Evolutionary conservation across 2,113 vertebrate species (phyloP).

Genomic region (Pyxicephalus adspersus): DNA sequence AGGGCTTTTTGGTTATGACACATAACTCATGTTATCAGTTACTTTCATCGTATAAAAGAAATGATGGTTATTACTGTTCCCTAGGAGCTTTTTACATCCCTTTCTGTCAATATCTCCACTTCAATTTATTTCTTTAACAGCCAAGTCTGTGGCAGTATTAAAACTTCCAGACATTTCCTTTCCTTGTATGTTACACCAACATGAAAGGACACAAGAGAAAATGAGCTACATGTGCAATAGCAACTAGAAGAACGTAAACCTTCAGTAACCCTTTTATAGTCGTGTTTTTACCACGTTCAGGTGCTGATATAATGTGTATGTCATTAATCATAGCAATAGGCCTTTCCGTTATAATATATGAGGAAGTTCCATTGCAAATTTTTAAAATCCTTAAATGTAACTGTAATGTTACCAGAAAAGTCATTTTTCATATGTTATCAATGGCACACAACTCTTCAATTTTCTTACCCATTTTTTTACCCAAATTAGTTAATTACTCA

Average conservation of each 20-base stretch:
- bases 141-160: not conserved
- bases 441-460: no score
- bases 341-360: no score
- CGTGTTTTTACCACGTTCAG: not conserved
- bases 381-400: no score
- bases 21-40: not conserved
- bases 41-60: not conserved
- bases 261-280: not conserved
- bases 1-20: not conserved
- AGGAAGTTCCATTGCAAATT: no score
- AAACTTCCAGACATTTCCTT: conserved; percentile 4
- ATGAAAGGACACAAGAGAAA: not conserved
- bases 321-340: not conserved
- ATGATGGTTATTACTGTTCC: not conserved
- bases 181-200: not conserved
- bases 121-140: not conserved
- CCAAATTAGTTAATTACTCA: no score
- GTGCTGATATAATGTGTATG: not conserved
- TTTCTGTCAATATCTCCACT: not conserved
- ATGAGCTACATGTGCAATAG: conserved; percentile 6
- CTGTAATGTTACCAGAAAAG: no score
- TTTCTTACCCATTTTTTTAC: no score
- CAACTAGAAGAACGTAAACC: not conserved
- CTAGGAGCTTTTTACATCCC: not conserved
- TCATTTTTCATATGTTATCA: no score